Evolutionary conservation across 1,140 invertebrate genomes (phyloP), one percentile per base, ranked within the genome.

Genomic region (Neotoxoptera formosana): DNA sequence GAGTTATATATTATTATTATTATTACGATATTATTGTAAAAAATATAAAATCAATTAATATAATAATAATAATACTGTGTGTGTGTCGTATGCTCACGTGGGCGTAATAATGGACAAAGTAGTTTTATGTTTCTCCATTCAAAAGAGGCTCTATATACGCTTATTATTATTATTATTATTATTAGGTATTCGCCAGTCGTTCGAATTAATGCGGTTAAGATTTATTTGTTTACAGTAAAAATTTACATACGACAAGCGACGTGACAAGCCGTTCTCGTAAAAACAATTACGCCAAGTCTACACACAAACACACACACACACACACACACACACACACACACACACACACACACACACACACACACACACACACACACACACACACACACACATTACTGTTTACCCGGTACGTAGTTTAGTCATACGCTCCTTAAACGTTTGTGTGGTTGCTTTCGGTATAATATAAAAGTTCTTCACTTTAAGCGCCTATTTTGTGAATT

Each of bases 1-100:
- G n/a, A 83, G 20, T n/a, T n/a, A 76, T 76, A 36, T 83, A 83
- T 83, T 83, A 83, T 36, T 83, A 83, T 83, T 83, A 83, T 36
- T 41, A 41, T 41, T 41, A 41, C 41, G 4, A 41, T 41, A 41
- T 41, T 41, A 41, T 2, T 41, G 21, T 34, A 36, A 36, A 83
- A 81, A 36, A 36, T 36, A 83, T 36, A 83, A 41, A 41, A 83
- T 83, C 76, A 83, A 83, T 83, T 83, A 36, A 83, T 83, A 81
- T 81, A 76, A 76, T 76, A 81, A 81, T 81, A 76, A 76, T 76
- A 81, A 36, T 6, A 81, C 34, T 23, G 34, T 21, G 76, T 6
- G 67, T 17, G 60, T 7, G 11, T 76, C 2, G 11, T 76, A n/a
- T 67, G 36, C 34, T 83, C 41, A 30, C 9, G 41, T 47, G 25